Evolutionary conservation across 2,888 invertebrate genomes (phyloP).

Genomic region (Yponomeuta malinellus): DNA sequence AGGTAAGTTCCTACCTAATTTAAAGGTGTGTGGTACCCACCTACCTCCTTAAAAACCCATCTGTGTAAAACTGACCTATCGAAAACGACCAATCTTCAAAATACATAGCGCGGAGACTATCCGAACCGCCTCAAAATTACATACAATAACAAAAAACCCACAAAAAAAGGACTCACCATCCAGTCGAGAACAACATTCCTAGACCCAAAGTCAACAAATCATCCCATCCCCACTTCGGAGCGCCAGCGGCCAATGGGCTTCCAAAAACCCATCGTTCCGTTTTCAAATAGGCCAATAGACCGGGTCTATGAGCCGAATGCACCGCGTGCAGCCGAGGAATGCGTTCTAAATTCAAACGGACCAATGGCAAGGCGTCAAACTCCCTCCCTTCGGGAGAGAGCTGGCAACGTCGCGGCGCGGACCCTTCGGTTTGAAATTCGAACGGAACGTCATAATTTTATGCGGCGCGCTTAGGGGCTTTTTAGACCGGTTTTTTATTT

Average conservation of each 20-base stretch:
- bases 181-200: not conserved
- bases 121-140: not conserved
- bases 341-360: conserved; percentile 19
- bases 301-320: conserved; percentile 35
- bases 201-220: not conserved
- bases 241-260: conserved; percentile 23
- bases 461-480: not conserved
- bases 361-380: conserved; percentile 33
- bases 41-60: too few relatives aligned
- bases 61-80: not conserved
- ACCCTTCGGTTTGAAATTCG: conserved; percentile 3
- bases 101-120: not conserved
- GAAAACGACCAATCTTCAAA: not conserved
- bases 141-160: not conserved
- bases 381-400: conserved; percentile 25
- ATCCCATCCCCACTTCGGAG: not conserved
- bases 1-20: too few relatives aligned
- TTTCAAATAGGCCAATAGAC: conserved; percentile 38
- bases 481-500: not conserved
- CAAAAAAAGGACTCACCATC: not conserved
- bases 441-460: not conserved
- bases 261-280: conserved; percentile 22
- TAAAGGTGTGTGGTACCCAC: too few relatives aligned
- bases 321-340: conserved; percentile 19
- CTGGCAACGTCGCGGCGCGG: conserved; percentile 8